Conservation (phyloP, 2,113 vertebrate genomes). For the Fregata magnificens region DNA sequence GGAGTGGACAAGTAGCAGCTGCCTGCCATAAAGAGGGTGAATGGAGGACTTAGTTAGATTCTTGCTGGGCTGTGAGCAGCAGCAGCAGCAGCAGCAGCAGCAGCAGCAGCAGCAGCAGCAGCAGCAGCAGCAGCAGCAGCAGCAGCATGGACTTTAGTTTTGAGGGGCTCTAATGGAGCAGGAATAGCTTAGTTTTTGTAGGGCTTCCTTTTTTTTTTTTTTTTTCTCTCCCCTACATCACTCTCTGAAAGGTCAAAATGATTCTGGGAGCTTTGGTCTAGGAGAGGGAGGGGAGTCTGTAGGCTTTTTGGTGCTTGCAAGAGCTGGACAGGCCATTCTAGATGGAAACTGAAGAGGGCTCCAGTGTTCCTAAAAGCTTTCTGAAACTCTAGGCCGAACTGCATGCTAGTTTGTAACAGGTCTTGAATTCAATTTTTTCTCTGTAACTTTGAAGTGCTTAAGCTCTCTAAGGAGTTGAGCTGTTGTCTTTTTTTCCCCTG, state of each 20-base stretch:
- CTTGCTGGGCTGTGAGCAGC: not conserved
- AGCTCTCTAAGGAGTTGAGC: accelerated
- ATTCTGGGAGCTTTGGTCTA: not conserved
- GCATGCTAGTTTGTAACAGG: not conserved
- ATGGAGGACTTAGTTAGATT: accelerated
- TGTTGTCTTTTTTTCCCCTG: not conserved
- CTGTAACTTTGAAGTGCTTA: not conserved
- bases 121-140: too few relatives aligned
- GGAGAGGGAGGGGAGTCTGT: not conserved
- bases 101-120: too few relatives aligned
- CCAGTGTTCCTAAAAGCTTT: not conserved
- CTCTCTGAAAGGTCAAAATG: not conserved
- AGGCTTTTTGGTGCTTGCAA: not conserved
- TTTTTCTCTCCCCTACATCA: accelerated
- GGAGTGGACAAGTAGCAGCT: not conserved
- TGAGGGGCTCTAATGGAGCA: not conserved
- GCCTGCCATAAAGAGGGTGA: conserved; percentile 21
- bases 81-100: too few relatives aligned
- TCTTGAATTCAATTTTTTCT: not conserved
- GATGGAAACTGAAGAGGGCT: not conserved
- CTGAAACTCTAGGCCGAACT: not conserved
- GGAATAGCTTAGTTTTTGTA: not conserved
- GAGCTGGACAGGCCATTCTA: not conserved
- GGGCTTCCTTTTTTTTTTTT: not conserved
- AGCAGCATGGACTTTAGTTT: not conserved